Evolutionary conservation across 2,113 vertebrate genomes (phyloP), one percentile per base, ranked within the genome.

Genomic region (Sylvilagus bachmani): DNA sequence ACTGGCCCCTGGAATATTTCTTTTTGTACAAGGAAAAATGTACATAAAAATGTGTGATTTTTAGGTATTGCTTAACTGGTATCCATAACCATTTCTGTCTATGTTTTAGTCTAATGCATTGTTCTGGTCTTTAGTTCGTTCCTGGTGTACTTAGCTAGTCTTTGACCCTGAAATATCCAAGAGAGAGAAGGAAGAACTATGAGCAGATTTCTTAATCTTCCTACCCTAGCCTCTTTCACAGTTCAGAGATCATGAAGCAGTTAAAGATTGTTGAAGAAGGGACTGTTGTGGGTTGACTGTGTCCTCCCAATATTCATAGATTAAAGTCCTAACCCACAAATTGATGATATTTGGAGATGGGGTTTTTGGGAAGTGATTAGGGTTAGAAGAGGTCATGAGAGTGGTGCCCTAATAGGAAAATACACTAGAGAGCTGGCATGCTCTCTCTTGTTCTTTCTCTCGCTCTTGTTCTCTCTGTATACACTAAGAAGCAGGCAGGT

Each of bases 141-240:
- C 25, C 29, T 55, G n/a, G 36, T 36, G 21, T 62, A 58, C 61
- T 83, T 61, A 75, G 71, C 12, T 2, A 71, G 21, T 36, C 6
- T 33, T 93, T 70, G 61, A 92, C 90, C 51, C 66, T 44, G 38
- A 90, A 94, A 70, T 31, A 49, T 31, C 16, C 22, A 51, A 82
- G 29, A 55, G 22, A 70, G 31, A 9, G 58, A 78, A 89, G 62
- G n/a, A 22, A 80, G 27, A 70, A 66, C 17, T n/a, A n/a, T 69
- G 31, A 25, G 22, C 4, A 44, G 24, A 14, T 86, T 90, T n/a
- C 51, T 79, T 14, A 80, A 21, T 70, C 62, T 75, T 62, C 8
- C 12, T 77, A 31, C 27, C 4, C 1, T 92, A 27, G 49, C 7
- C 44, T 77, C 51, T 81, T 73, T 58, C 55, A 81, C 27, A 14